A percentile compares a stretch with the other conserved stretches of the same genome.
phyloP scores from a whole-genome alignment of 2,888 invertebrate species.

The Podotricha telesiphe region DNA sequence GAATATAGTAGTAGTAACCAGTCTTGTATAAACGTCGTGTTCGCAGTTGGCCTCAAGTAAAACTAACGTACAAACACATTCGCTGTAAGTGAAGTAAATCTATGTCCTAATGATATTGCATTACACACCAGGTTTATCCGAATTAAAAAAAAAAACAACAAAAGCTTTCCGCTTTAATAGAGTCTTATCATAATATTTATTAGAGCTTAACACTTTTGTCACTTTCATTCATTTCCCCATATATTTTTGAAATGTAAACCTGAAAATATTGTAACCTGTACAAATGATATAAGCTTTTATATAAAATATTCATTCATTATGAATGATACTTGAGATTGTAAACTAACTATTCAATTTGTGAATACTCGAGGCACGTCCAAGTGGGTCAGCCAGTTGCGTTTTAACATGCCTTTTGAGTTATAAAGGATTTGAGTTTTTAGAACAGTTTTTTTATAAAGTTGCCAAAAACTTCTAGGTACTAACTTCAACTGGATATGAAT shows the following conservation, averaged over 20 bases:
- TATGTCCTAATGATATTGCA: too few relatives aligned
- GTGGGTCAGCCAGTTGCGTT: conserved; percentile 42
- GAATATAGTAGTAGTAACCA: too few relatives aligned
- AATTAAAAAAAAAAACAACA: too few relatives aligned
- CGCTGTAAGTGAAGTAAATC: too few relatives aligned
- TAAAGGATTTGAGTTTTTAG: conserved; percentile 22
- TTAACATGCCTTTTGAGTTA: conserved; percentile 35
- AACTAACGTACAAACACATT: too few relatives aligned
- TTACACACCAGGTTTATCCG: too few relatives aligned
- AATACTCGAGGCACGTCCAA: conserved; percentile 41
- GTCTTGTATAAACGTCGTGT: too few relatives aligned
- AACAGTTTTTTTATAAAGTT: conserved; percentile 12
- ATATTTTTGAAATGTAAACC: neutral
- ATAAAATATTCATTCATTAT: conserved; percentile 38
- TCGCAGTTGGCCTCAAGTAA: too few relatives aligned
- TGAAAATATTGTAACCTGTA: neutral
- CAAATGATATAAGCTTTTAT: conserved; percentile 9
- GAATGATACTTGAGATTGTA: conserved; percentile 32
- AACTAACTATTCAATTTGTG: conserved; percentile 41
- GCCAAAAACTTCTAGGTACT: conserved; percentile 14
- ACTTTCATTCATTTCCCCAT: neutral
- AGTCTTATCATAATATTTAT: neutral
- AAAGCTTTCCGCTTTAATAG: too few relatives aligned
- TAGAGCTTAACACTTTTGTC: neutral
- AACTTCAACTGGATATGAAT: conserved; percentile 5